Percentiles rank a stretch among this genome's conserved stretches.
Evolutionary conservation across 2,888 invertebrate genomes (phyloP).

Genomic region (Anodontia alba): DNA sequence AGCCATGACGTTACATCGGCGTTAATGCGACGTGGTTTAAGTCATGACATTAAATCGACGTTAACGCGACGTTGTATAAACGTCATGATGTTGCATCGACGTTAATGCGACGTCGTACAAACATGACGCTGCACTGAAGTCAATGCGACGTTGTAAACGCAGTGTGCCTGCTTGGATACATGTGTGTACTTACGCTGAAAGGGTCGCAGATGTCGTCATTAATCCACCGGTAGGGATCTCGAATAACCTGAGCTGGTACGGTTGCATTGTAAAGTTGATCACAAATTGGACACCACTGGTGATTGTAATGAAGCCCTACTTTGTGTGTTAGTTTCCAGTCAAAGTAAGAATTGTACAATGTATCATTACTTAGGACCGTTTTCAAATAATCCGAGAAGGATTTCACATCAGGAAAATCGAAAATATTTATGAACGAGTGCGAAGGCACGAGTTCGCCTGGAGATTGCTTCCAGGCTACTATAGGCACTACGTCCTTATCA

Average conservation of each 20-base stretch:
- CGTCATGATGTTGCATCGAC: no score
- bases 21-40: no score
- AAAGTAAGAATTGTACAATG: slow-evolving; percentile 3
- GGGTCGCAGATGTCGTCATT: background rate
- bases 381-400: background rate
- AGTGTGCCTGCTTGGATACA: no score
- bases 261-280: background rate
- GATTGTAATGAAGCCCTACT: background rate
- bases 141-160: no score
- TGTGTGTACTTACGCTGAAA: slow-evolving; percentile 12
- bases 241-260: background rate
- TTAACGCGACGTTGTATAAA: no score
- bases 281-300: slow-evolving; percentile 18
- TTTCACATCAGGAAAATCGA: slow-evolving; percentile 14
- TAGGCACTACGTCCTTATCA: slow-evolving; percentile 12
- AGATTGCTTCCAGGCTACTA: slow-evolving; percentile 14
- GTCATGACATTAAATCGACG: no score
- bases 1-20: no score
- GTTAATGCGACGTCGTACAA: no score
- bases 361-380: background rate
- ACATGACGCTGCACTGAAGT: no score
- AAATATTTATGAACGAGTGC: slow-evolving; percentile 12
- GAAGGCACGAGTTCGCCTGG: slow-evolving; percentile 10
- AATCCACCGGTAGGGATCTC: slow-evolving; percentile 9
- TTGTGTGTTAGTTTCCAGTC: background rate